A percentile compares a stretch with the other conserved stretches of the same genome.
phyloP scores from a whole-genome alignment of 2,113 vertebrate species.

The Daboia siamensis region DNA sequence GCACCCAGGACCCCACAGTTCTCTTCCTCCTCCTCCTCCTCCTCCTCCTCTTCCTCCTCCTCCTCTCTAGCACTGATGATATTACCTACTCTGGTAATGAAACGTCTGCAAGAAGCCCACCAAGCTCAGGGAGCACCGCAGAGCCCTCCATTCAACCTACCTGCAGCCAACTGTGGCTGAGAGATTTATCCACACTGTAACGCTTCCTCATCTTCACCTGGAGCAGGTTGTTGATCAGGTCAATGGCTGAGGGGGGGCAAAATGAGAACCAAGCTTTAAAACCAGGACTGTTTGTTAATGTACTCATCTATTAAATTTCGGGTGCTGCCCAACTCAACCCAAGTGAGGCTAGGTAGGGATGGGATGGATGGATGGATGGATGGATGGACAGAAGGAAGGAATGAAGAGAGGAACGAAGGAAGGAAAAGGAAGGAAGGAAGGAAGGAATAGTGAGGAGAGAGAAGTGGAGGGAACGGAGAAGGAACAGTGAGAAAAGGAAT shows the following conservation, averaged over 20 bases:
- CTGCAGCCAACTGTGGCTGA: slow-evolving; percentile 88
- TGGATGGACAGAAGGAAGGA: too few species aligned
- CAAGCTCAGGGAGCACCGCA: too few species aligned
- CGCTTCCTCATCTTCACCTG: slow-evolving; percentile 95
- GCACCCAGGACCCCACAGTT: too few species aligned
- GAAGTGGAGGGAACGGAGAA: too few species aligned
- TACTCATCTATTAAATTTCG: neutral
- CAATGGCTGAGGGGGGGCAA: slow-evolving; percentile 73
- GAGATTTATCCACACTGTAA: slow-evolving; percentile 91
- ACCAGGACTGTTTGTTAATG: neutral
- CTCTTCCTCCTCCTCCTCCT: accelerated
- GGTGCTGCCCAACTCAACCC: accelerated
- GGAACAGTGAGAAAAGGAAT: too few species aligned
- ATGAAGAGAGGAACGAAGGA: too few species aligned
- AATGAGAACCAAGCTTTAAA: neutral
- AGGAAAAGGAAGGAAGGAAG: too few species aligned
- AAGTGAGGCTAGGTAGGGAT: neutral
- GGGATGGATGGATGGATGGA: too few species aligned
- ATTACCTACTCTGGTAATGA: too few species aligned
- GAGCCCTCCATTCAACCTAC: slow-evolving; percentile 55
- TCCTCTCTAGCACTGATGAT: too few species aligned
- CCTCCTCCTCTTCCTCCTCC: neutral
- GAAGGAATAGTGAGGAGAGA: too few species aligned
- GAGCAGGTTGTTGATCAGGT: slow-evolving; percentile 91
- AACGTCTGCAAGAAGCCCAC: neutral